Base-by-base conservation (phyloP, 1,140 invertebrate species). In the Drosophila eugracilis region DNA sequence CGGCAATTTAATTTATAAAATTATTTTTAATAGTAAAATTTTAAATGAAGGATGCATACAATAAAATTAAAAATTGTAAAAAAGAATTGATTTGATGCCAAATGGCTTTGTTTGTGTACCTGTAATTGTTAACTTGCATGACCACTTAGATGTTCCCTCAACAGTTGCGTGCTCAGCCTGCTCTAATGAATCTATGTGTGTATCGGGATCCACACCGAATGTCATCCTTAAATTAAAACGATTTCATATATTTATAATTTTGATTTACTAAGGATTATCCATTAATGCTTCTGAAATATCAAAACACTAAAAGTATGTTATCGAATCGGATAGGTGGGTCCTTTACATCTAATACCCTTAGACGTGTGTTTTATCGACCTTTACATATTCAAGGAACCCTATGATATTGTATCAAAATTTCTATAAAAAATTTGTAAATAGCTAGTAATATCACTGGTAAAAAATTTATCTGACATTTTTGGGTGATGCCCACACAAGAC, bases 61-160 rank as follows among this genome's bases (percentile, higher is more conserved):
- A 22, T 24, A 19, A 45, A 37, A 52, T 22, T 22, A 57, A 17
- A 69, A 36, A 9, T 17, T 4, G 10, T 15, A 9, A 50, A 47
- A 59, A 58, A 39, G 4, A 15, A n/a, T 22, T 42, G 9, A 41
- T 63, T 17, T 42, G 74, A 24, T 34, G 42, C 30, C 45, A 58
- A 60, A 53, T 49, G 91, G 36, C 4, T 37, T 67, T 62, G 91
- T 37, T 48, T 50, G 75, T 92, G 92, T 94, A 98, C 97, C 97
- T 97, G 97, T 98, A 92, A 98, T 97, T 92, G 97, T 97, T 94
- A 99, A 98, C 95, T 99, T 99, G 94, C 98, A 99, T 93, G 98
- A 99, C 98, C 98, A 99, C 94, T 99, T 99, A 92, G 98, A 99
- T 90, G 98, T 99, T 93, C 99, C 99, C 94, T 99, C 99, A 92